Percentiles rank a stretch among this genome's conserved stretches.
These are phyloP conservation scores for Salarias fasciatus DNA, from an alignment of 2,797 vertebrate genomes.

Conservation along the genomic window DNA sequence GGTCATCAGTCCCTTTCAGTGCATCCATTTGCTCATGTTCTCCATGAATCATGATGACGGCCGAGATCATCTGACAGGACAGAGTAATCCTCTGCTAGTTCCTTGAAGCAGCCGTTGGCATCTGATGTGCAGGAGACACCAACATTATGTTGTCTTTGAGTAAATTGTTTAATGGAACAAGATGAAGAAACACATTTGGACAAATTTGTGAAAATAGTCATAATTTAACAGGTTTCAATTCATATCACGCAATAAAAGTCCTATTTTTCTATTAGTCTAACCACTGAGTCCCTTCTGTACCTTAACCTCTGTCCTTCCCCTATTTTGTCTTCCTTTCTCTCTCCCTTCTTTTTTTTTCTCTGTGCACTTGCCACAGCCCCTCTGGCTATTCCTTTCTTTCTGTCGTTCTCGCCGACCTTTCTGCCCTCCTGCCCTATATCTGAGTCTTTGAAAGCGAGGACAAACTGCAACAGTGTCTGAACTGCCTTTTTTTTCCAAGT, in stretches of 20 bases:
- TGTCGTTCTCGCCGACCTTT: conserved; percentile 6
- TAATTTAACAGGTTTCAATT: too few species aligned
- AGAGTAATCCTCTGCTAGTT: not conserved
- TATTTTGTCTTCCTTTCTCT: conserved; percentile 4
- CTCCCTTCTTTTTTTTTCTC: not conserved
- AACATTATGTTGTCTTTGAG: not conserved
- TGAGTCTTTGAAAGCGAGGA: conserved; percentile 35
- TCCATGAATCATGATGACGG: conserved; percentile 7
- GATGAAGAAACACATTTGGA: too few species aligned
- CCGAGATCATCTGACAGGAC: not conserved
- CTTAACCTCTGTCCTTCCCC: conserved; percentile 17
- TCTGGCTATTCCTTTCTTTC: conserved; percentile 11
- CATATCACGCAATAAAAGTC: too few species aligned
- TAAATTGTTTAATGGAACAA: not conserved
- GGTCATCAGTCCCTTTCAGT: conserved; percentile 5
- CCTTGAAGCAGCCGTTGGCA: not conserved
- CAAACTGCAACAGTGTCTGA: conserved; percentile 12
- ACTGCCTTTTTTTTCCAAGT: conserved; percentile 41
- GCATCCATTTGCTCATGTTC: conserved; percentile 10
- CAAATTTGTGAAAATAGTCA: too few species aligned
- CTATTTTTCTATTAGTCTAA: not conserved
- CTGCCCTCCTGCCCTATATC: conserved; percentile 4
- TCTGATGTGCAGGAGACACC: not conserved
- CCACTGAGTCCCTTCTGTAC: not conserved
- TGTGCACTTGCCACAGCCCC: conserved; percentile 23